Base-by-base conservation (phyloP, 2,113 vertebrate species). In the Gnathonemus longibarbis region DNA sequence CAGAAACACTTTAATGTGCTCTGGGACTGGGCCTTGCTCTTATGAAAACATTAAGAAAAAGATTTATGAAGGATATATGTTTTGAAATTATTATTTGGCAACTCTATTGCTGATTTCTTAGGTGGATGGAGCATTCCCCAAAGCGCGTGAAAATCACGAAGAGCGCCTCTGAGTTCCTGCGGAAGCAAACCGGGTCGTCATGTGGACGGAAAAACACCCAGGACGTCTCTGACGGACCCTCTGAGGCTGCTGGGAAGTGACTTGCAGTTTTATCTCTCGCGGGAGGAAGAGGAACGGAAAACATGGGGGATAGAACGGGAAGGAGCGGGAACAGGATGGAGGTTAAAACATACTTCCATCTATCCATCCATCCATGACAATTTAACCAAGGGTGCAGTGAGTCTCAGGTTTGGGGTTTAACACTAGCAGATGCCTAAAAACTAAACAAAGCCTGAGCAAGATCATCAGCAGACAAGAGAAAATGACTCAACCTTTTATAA, bases 1-100 rank as follows among this genome's bases (percentile, higher is more conserved):
- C 83, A 46, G 80, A 84, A 4, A 84, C 42, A 84, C 83, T 48
- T 84, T 48, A 84, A 48, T 84, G 83, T 15, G 70, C 70, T 77
- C 35, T 77, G 70, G 45, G 83, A 84, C 42, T 48, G 83, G 45
- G 83, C 45, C 19, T 10, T 10, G 19, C 45, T 10, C 19, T 48
- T 84, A 84, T 84, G 24, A 84, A 84, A 84, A 84, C 83, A 84
- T 84, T 84, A 84, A 84, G 45, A 84, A 84, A 45, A 48, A 84
- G 83, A 84, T 84, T 84, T 84, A 84, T 84, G 83, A 84, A 48
- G 83, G 45, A 84, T 84, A 48, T 48, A 84, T 84, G 42, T 84
- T 84, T 84, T n/a, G 45, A 84, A 84, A 46, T 84, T n/a, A 84
- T 48, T 84, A 84, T 84, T 84, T 46, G 83, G 83, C 83, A 84